These are phyloP conservation scores for Piscicola geometra DNA, from an alignment of 2,888 invertebrate genomes.

Conservation along the genomic window DNA sequence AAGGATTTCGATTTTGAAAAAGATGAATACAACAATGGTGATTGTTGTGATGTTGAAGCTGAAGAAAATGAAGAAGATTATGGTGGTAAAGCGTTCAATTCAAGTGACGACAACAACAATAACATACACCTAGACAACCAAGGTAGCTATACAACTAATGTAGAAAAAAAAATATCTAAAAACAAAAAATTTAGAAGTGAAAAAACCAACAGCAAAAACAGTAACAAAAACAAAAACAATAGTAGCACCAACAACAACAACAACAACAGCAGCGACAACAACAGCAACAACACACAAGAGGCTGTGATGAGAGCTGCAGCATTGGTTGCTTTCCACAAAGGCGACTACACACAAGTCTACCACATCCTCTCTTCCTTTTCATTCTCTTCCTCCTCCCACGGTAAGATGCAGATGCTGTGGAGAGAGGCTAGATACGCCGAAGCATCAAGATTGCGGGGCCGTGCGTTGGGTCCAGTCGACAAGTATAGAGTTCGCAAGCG, in stretches of 20 bases:
- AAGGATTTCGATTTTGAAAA: no score
- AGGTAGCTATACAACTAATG: no score
- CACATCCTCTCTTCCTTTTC: conserved; percentile 81
- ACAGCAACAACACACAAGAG: conserved; percentile 73
- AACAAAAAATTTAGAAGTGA: no score
- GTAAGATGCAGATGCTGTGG: conserved; percentile 84
- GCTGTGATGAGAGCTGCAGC: conserved; percentile 79
- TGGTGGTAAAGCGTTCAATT: no score
- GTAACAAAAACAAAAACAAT: background rate
- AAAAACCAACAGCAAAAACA: no score
- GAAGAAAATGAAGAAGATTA: no score
- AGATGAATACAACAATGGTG: no score
- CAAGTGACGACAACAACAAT: no score
- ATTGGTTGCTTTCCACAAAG: conserved; percentile 82
- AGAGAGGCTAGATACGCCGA: conserved; percentile 88
- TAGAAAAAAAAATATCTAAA: no score
- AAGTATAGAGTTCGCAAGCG: conserved; percentile 89
- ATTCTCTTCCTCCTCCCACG: conserved; percentile 82
- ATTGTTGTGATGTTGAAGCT: no score
- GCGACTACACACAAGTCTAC: conserved; percentile 82
- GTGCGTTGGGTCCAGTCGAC: conserved; percentile 87
- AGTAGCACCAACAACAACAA: background rate
- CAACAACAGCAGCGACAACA: conserved; percentile 67
- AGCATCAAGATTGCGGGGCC: conserved; percentile 79
- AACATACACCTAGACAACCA: no score